Evolutionary conservation across 2,113 vertebrate genomes (phyloP), one percentile per base, ranked within the genome.

Genomic region (Artemisiospiza belli): DNA sequence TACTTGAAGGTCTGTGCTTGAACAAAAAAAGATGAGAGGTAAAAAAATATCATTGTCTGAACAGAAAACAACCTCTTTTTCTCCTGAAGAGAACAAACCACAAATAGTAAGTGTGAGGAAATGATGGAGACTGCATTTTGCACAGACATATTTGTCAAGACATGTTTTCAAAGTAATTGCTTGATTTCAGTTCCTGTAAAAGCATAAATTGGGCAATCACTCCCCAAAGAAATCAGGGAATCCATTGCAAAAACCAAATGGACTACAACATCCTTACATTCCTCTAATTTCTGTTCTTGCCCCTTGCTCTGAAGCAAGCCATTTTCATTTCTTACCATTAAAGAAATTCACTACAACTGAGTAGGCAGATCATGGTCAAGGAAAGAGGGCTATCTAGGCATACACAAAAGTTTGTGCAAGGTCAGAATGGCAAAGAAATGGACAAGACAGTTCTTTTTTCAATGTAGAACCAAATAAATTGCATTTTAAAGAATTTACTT

Each of bases 131-230:
- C 55, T 74, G 57, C 51, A 59, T 87, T 88, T 95, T 93, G 47
- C 63, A 83, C 74, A 86, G 63, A 22, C 0, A 0, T 76, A 81
- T 92, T 80, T 91, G 52, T 87, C 59, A 95, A 95, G 82, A 67
- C 8, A 27, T 66, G 55, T 87, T 95, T 94, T 94, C 68, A 87
- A 59, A 72, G 86, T 89, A 90, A 96, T 95, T 63, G 83, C 59
- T 91, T 94, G 87, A 95, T 95, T 96, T 88, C 67, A n/a, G 75
- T 55, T 91, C 87, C 61, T 90, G 43, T 86, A 88, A 92, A 95
- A 91, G 67, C 72, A 83, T 69, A 91, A 93, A 95, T 37, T 88
- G 75, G 62, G 43, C 63, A 95, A 91, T 83, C 55, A 73, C 22
- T 30, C 39, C 37, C 35, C 39, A 85, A 83, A 95, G 67, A 94